phyloP scores from a whole-genome alignment of 2,888 invertebrate species.

The Drosophila tanythrix region DNA sequence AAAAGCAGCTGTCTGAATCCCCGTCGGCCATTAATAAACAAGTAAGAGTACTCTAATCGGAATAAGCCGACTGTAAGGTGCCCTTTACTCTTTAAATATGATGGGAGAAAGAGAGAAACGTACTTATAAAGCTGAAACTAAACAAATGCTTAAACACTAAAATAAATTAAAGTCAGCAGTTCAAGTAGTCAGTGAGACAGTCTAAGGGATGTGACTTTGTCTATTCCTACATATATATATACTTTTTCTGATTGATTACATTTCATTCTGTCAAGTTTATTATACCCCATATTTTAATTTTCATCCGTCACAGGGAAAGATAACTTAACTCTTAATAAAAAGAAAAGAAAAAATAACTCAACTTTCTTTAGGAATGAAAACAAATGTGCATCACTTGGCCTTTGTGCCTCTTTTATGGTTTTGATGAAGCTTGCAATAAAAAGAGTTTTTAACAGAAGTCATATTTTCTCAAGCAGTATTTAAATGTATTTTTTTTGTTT shows the following conservation, averaged over 20 bases:
- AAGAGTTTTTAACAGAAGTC: slow-evolving; percentile 2
- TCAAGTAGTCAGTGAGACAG: not conserved
- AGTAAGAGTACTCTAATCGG: slow-evolving; percentile 4
- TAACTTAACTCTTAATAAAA: slow-evolving; percentile 6
- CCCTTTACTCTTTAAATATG: not conserved
- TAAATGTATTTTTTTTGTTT: slow-evolving; percentile 8
- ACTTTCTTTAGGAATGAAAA: slow-evolving; percentile 5
- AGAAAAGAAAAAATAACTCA: slow-evolving; percentile 1
- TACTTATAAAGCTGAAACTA: not conserved
- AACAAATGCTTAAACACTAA: not conserved
- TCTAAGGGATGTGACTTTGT: not conserved
- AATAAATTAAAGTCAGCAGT: not conserved
- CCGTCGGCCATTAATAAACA: slow-evolving; percentile 19
- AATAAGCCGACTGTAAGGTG: not conserved
- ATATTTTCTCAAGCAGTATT: slow-evolving; percentile 8
- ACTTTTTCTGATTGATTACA: not conserved
- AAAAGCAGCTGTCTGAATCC: slow-evolving; percentile 19
- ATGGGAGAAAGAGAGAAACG: not conserved
- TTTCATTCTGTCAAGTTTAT: not conserved
- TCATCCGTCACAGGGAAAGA: not conserved
- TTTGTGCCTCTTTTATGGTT: not conserved
- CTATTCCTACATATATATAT: not conserved
- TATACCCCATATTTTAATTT: not conserved
- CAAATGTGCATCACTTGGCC: slow-evolving; percentile 16
- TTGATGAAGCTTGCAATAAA: slow-evolving; percentile 5